Base-by-base conservation (phyloP, 2,888 invertebrate species). In the Heliconius aoede region DNA sequence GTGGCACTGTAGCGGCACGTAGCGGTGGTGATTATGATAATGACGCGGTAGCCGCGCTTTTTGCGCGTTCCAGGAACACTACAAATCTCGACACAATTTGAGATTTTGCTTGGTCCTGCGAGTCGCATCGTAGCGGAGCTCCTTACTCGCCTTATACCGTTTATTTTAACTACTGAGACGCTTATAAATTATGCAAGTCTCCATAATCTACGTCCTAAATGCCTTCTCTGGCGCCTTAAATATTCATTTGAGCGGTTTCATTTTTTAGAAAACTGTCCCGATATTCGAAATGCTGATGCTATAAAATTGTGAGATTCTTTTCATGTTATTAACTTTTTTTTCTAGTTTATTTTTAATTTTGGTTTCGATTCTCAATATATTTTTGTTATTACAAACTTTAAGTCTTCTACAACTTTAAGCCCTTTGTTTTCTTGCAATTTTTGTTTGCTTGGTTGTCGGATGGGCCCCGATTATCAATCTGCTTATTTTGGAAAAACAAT, bases 171-270 rank as follows among this genome's bases (percentile, higher is more conserved):
- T 87, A 87, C 90, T 84, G 89, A 90, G 89, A 89, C 84, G 88
- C 87, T 91, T 90, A 92, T 94, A 92, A 93, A 93, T 93, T 93
- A 94, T 94, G 92, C 92, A 93, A 91, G 90, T 90, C 89, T 91
- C 91, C 88, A 92, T 94, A 94, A 93, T 93, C 92, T 90, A 90
- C 91, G 89, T 90, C 91, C 91, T 94, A 93, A 93, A 93, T 91
- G 92, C 91, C 90, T 91, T 90, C 92, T 91, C 90, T 90, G 86
- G 87, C 86, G 88, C 87, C 87, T 93, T 90, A 92, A 94, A 94
- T 93, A 93, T 94, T 94, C 91, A 94, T 93, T 90, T 88, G 88
- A 89, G 91, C 85, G 91, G 91, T 93, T 93, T 93, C 93, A 93
- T 93, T 91, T 91, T 92, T 93, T 92, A 94, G 91, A 93, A 93